phyloP scores from a whole-genome alignment of 2,113 vertebrate species.

The Macroglossus sobrinus region DNA sequence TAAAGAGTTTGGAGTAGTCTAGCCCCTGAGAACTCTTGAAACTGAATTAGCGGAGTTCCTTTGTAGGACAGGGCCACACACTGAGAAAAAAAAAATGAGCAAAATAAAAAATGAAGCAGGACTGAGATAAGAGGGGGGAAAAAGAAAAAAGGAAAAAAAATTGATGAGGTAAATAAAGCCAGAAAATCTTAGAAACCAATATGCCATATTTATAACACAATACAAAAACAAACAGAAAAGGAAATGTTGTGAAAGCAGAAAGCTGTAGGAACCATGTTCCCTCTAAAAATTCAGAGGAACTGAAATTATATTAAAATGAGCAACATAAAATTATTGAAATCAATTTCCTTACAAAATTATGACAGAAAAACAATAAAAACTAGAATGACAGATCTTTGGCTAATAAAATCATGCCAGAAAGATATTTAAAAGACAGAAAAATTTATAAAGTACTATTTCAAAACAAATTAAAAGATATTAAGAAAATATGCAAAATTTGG shows the following conservation, averaged over 20 bases:
- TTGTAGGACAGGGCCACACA: background rate
- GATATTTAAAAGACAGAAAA: background rate
- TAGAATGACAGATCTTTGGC: background rate
- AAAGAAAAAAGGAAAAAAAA: background rate
- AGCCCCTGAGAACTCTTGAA: background rate
- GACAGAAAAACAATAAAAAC: background rate
- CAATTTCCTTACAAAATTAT: background rate
- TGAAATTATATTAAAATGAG: background rate
- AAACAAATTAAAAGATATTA: slow-evolving; percentile 2
- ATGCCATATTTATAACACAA: background rate
- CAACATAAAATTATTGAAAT: background rate
- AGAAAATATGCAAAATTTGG: background rate
- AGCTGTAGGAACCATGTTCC: background rate
- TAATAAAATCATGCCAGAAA: background rate
- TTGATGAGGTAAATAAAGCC: background rate
- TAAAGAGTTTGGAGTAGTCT: background rate
- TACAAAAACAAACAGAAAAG: background rate
- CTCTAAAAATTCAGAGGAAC: background rate
- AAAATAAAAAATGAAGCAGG: background rate
- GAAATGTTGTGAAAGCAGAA: background rate
- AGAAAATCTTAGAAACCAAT: background rate
- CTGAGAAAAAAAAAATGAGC: background rate
- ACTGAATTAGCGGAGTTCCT: background rate
- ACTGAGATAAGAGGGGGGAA: background rate
- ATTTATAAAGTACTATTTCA: background rate